Percentiles rank a stretch among this genome's conserved stretches.
These are phyloP conservation scores for Orchesellides sinensis DNA, from an alignment of 2,888 invertebrate genomes.

Conservation along the genomic window DNA sequence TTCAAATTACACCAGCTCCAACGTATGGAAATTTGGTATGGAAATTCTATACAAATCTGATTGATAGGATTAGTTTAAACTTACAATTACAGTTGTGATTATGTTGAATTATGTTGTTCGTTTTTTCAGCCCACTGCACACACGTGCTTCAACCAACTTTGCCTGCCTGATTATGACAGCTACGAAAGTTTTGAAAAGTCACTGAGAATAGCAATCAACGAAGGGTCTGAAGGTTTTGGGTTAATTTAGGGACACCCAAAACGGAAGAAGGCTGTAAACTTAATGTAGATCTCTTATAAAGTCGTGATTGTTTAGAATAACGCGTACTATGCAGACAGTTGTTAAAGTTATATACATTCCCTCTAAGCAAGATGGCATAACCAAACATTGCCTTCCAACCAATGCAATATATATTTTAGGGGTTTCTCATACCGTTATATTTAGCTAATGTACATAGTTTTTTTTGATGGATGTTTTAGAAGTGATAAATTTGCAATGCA, in stretches of 20 bases:
- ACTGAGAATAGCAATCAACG: conserved; percentile 93
- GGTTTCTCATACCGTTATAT: conserved; percentile 15
- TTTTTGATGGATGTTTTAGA: conserved; percentile 13
- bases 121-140: conserved; percentile 86
- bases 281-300: neutral
- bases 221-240: conserved; percentile 96
- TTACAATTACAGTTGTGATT: neutral
- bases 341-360: conserved; percentile 49
- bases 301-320: neutral
- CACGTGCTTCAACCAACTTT: conserved; percentile 97
- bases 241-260: conserved; percentile 80
- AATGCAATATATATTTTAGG: conserved; percentile 57
- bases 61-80: neutral
- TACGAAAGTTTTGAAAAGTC: conserved; percentile 96
- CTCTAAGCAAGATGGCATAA: conserved; percentile 52
- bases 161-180: conserved; percentile 95
- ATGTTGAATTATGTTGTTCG: neutral
- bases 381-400: conserved; percentile 62
- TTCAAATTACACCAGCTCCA: conserved; percentile 94
- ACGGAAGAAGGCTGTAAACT: neutral
- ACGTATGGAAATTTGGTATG: conserved; percentile 94
- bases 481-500: conserved; percentile 20
- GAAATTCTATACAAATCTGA: neutral
- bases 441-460: neutral
- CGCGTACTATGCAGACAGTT: neutral